These are phyloP conservation scores for Pseudochaenichthys georgianus DNA, from an alignment of 2,797 vertebrate genomes.

Conservation along the genomic window DNA sequence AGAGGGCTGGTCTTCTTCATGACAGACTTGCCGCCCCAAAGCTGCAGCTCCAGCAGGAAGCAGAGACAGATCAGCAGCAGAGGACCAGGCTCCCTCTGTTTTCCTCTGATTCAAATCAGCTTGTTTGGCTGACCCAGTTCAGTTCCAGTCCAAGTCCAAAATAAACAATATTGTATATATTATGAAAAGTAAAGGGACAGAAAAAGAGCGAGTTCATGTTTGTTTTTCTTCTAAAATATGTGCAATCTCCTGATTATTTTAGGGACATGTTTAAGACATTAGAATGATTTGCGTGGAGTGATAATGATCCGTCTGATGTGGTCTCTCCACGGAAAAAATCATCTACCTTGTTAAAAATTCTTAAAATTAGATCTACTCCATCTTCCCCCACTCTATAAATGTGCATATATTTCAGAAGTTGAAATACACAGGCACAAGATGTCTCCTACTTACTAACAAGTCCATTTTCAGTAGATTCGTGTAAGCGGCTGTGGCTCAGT, in stretches of 20 bases:
- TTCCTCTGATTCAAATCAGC: slow-evolving; percentile 74
- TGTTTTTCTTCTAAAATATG: slow-evolving; percentile 36
- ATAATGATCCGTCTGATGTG: neutral
- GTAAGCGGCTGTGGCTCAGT: neutral
- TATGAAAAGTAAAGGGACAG: slow-evolving; percentile 40
- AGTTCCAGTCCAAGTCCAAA: slow-evolving; percentile 48
- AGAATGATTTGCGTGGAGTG: neutral
- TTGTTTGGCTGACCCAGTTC: slow-evolving; percentile 70
- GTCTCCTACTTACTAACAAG: no score
- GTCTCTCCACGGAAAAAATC: neutral
- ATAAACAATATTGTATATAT: slow-evolving; percentile 64
- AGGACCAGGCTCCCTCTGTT: slow-evolving; percentile 66
- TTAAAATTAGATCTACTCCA: neutral
- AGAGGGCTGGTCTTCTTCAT: slow-evolving; percentile 26
- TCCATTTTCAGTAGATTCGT: neutral
- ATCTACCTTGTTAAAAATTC: neutral
- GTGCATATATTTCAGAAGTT: no score
- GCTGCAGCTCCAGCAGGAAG: slow-evolving; percentile 49
- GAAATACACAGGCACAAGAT: no score
- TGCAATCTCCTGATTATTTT: no score
- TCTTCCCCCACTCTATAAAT: neutral
- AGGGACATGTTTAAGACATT: neutral
- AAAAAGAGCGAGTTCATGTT: slow-evolving; percentile 23
- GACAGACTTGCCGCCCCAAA: slow-evolving; percentile 27
- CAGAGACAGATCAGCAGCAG: slow-evolving; percentile 56